Evolutionary conservation across 2,888 invertebrate genomes (phyloP).

Genomic region (Cylloceria caligata): DNA sequence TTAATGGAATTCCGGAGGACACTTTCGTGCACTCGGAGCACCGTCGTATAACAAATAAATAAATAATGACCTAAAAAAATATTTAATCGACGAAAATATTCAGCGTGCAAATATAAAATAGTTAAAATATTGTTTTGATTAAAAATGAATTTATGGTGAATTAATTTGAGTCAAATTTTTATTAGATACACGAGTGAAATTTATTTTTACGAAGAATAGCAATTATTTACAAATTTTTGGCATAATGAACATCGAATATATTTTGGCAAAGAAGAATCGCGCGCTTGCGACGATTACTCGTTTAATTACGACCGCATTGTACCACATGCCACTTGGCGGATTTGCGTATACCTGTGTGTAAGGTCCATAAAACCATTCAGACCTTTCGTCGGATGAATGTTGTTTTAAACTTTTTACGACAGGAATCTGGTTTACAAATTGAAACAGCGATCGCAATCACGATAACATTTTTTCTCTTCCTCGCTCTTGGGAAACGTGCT

Average conservation of each 20-base stretch:
- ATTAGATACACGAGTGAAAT: background rate
- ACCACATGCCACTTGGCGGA: background rate
- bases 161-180: background rate
- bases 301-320: slow-evolving; percentile 30
- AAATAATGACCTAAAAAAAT: background rate
- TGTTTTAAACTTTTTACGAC: slow-evolving; percentile 37
- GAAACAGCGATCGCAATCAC: slow-evolving; percentile 51
- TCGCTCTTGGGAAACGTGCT: slow-evolving; percentile 23
- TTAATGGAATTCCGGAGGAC: background rate
- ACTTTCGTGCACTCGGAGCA: background rate
- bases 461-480: slow-evolving; percentile 30
- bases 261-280: slow-evolving; percentile 13
- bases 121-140: background rate
- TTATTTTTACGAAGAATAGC: background rate
- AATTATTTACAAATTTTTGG: too few species aligned
- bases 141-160: background rate
- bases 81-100: background rate
- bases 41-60: background rate
- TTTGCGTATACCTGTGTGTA: slow-evolving; percentile 11
- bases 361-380: slow-evolving; percentile 34
- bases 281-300: background rate
- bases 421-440: slow-evolving; percentile 57
- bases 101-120: background rate
- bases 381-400: slow-evolving; percentile 51
- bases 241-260: background rate